These are phyloP conservation scores for Xestia sexstrigata DNA, from an alignment of 2,888 invertebrate genomes.

Conservation along the genomic window DNA sequence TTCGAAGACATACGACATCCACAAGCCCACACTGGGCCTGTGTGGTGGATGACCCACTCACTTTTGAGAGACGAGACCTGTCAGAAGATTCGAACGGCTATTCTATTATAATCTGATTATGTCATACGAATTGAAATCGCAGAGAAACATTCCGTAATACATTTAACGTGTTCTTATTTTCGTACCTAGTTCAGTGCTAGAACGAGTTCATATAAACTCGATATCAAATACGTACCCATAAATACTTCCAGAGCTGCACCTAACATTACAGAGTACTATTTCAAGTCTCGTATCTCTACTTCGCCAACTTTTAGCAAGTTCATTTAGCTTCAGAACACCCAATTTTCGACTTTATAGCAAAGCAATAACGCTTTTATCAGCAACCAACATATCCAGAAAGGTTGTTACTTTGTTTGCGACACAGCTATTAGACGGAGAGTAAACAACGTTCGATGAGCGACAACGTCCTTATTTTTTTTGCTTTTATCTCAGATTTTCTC, in stretches of 20 bases:
- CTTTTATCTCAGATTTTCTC: slow-evolving; percentile 40
- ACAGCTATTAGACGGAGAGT: slow-evolving; percentile 42
- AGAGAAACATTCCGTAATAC: background rate
- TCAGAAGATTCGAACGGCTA: background rate
- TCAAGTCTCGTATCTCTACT: slow-evolving; percentile 35
- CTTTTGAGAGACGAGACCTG: too few species aligned
- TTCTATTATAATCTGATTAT: background rate
- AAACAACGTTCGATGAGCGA: slow-evolving; percentile 53
- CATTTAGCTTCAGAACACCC: slow-evolving; percentile 22
- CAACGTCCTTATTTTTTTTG: slow-evolving; percentile 38
- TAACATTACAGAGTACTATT: slow-evolving; percentile 32
- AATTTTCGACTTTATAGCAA: slow-evolving; percentile 37
- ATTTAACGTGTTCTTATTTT: background rate
- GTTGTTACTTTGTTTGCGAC: slow-evolving; percentile 52
- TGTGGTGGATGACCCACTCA: too few species aligned
- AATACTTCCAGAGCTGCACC: slow-evolving; percentile 35
- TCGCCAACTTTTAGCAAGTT: slow-evolving; percentile 24
- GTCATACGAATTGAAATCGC: background rate
- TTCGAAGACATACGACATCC: background rate
- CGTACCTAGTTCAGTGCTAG: background rate
- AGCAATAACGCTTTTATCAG: slow-evolving; percentile 41
- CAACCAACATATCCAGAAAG: slow-evolving; percentile 21
- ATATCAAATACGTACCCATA: slow-evolving; percentile 30
- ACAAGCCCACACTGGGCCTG: too few species aligned
- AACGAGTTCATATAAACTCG: slow-evolving; percentile 1